phyloP scores from a whole-genome alignment of 2,113 vertebrate species.

The Oplegnathus fasciatus region DNA sequence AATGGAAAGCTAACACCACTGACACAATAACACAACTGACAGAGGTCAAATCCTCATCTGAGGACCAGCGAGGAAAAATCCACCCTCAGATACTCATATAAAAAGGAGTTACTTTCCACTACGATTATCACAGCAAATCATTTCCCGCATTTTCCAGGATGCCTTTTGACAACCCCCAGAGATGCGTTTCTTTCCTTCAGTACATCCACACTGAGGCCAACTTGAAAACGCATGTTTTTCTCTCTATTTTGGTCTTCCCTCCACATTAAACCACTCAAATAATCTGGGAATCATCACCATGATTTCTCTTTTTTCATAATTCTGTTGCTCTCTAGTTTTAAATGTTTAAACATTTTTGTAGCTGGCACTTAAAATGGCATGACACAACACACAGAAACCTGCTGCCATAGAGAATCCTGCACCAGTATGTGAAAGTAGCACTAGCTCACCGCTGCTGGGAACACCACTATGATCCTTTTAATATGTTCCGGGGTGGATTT shows the following conservation, averaged over 20 bases:
- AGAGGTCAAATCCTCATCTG: constrained; percentile 6
- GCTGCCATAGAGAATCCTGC: neutral
- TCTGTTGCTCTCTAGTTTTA: neutral
- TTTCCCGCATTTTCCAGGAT: neutral
- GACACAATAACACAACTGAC: constrained; percentile 19
- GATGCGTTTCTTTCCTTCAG: neutral
- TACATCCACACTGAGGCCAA: neutral
- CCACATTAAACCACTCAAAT: neutral
- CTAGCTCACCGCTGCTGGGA: neutral
- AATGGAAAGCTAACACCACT: constrained; percentile 14
- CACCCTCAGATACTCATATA: neutral
- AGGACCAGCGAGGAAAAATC: constrained; percentile 16
- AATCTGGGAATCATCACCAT: neutral
- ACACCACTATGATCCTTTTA: neutral
- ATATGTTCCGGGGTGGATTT: constrained; percentile 11
- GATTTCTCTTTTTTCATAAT: neutral
- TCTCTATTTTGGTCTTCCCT: neutral
- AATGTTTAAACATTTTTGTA: neutral
- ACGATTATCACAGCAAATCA: too few relatives aligned
- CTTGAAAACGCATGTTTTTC: too few relatives aligned
- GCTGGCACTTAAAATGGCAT: neutral
- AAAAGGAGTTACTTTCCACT: neutral
- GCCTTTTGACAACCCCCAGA: neutral
- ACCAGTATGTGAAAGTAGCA: constrained; percentile 4
- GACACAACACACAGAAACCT: neutral